These are phyloP conservation scores for Odobenus rosmarus DNA, from an alignment of 2,113 vertebrate species.

Conservation along the genomic window DNA sequence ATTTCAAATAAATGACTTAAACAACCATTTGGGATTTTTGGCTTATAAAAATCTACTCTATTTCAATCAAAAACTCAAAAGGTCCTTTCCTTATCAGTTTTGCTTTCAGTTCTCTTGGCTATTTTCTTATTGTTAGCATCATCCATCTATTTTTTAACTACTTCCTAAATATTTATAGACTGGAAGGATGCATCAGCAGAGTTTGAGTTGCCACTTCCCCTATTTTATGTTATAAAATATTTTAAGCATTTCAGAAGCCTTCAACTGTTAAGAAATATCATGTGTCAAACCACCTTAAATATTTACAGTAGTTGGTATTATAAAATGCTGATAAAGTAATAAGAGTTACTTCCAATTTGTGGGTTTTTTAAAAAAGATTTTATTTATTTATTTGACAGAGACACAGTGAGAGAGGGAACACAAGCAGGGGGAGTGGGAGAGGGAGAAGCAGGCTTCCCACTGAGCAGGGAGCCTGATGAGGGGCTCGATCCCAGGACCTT, in stretches of 20 bases:
- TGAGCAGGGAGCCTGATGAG: too few species aligned
- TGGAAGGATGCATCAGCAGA: background rate
- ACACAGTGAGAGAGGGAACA: too few species aligned
- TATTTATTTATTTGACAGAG: too few species aligned
- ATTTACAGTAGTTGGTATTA: background rate
- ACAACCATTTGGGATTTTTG: background rate
- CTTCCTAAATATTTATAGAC: background rate
- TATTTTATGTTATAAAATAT: constrained; percentile 20
- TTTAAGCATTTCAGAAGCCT: constrained; percentile 21
- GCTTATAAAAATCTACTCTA: background rate
- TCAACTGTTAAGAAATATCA: background rate
- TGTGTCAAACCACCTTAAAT: background rate
- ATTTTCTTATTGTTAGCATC: background rate
- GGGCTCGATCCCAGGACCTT: too few species aligned
- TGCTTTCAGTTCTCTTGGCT: constrained; percentile 17
- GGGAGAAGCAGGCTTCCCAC: too few species aligned
- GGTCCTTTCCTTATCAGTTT: constrained; percentile 1
- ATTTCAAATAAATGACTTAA: constrained; percentile 13
- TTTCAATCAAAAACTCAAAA: constrained; percentile 35
- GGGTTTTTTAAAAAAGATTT: background rate
- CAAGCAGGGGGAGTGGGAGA: too few species aligned
- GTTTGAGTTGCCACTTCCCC: background rate
- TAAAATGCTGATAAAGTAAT: constrained; percentile 35
- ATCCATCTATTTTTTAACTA: background rate
- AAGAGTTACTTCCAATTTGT: background rate